Evolutionary conservation across 2,888 invertebrate species (phyloP).

Genomic region (Synanthedon andrenaeformis): DNA sequence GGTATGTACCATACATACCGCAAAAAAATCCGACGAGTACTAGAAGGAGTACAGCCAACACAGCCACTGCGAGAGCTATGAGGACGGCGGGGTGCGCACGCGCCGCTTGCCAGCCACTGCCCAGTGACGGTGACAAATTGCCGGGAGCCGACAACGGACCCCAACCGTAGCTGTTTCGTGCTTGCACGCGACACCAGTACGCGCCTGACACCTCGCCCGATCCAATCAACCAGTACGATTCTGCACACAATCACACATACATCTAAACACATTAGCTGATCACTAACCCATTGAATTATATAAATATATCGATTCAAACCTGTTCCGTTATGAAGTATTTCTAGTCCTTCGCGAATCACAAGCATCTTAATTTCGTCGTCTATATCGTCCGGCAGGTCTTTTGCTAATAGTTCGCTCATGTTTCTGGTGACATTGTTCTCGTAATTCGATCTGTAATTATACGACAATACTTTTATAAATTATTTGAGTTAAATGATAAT

Average conservation of each 20-base stretch:
- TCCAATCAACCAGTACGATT: slow-evolving; percentile 84
- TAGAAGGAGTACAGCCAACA: slow-evolving; percentile 29
- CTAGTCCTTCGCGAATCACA: slow-evolving; percentile 67
- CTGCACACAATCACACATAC: slow-evolving; percentile 27
- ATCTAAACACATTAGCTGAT: too few relatives aligned
- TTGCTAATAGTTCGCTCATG: slow-evolving; percentile 33
- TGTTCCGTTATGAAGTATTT: slow-evolving; percentile 79
- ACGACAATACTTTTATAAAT: too few relatives aligned
- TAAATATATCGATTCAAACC: slow-evolving; percentile 40
- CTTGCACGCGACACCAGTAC: slow-evolving; percentile 81
- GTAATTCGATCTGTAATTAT: slow-evolving; percentile 10
- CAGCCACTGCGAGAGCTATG: slow-evolving; percentile 71
- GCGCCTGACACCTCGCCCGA: slow-evolving; percentile 72
- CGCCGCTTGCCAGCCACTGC: slow-evolving; percentile 45
- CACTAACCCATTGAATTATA: too few relatives aligned
- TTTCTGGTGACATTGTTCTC: slow-evolving; percentile 35
- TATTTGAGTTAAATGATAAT: too few relatives aligned
- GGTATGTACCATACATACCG: too few relatives aligned
- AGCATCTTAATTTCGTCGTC: slow-evolving; percentile 42
- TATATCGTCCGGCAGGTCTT: slow-evolving; percentile 38
- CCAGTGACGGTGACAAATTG: slow-evolving; percentile 39
- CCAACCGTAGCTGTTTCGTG: slow-evolving; percentile 85
- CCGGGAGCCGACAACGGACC: slow-evolving; percentile 80
- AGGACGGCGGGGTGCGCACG: slow-evolving; percentile 70
- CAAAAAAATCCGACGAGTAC: not conserved